These are phyloP conservation scores for Ceratoteleas bidentatus DNA, from an alignment of 1,140 invertebrate species.

Conservation along the genomic window DNA sequence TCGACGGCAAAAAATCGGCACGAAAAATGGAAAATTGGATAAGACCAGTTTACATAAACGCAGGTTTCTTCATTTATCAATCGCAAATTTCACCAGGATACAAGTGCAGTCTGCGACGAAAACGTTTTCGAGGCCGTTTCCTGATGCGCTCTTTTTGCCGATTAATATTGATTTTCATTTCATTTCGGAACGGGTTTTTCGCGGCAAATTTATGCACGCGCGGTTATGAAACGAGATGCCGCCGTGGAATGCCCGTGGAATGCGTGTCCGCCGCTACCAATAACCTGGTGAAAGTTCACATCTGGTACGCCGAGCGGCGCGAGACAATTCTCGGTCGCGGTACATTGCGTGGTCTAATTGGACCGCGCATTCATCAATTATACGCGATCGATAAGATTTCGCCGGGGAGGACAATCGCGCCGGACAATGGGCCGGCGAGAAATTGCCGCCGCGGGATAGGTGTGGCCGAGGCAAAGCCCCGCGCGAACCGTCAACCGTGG, in stretches of 20 bases:
- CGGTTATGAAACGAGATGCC: slow-evolving; percentile 58
- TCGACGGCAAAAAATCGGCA: too few species aligned
- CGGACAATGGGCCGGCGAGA: slow-evolving; percentile 56
- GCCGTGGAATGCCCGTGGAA: slow-evolving; percentile 42
- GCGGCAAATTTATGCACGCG: slow-evolving; percentile 40
- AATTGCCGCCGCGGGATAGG: slow-evolving; percentile 36
- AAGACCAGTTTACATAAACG: too few species aligned
- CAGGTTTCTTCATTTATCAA: too few species aligned
- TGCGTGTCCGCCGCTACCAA: slow-evolving; percentile 40
- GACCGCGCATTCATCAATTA: slow-evolving; percentile 54
- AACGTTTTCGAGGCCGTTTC: neutral
- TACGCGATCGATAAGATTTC: slow-evolving; percentile 41
- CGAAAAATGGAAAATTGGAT: too few species aligned
- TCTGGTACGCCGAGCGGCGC: slow-evolving; percentile 20
- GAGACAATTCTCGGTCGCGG: slow-evolving; percentile 51
- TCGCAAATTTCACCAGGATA: slow-evolving; percentile 33
- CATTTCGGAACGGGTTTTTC: slow-evolving; percentile 20
- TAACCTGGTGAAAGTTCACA: slow-evolving; percentile 63
- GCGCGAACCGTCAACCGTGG: slow-evolving; percentile 36
- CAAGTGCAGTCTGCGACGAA: neutral
- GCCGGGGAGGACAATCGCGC: slow-evolving; percentile 36
- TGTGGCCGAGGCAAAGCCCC: slow-evolving; percentile 32
- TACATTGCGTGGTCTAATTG: slow-evolving; percentile 53
- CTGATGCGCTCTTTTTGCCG: neutral
- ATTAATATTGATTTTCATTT: slow-evolving; percentile 18